A percentile compares a stretch with the other conserved stretches of the same genome.
These are phyloP conservation scores for Latrodectus hesperus DNA, from an alignment of 2,888 invertebrate species.

Conservation along the genomic window DNA sequence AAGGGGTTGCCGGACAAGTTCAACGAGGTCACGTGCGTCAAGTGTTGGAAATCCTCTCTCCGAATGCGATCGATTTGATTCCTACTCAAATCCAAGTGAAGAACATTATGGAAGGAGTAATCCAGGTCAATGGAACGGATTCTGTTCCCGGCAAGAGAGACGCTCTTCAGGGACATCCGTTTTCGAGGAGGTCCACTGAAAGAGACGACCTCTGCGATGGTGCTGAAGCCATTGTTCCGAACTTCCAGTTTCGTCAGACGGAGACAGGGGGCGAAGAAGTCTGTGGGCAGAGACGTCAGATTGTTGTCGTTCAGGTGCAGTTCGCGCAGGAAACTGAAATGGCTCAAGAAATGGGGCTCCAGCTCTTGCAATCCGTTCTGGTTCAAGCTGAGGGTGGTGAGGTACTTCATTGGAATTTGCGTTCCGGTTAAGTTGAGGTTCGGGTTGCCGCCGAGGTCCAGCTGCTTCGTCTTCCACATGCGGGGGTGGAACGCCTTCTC, in stretches of 20 bases:
- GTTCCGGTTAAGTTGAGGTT: not conserved
- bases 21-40: not conserved
- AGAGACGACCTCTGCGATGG: slow-evolving; percentile 5
- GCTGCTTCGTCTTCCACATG: not conserved
- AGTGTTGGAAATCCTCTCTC: not conserved
- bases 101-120: not conserved
- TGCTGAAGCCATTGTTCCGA: not conserved
- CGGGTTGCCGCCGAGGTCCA: slow-evolving; percentile 23
- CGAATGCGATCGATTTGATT: not conserved
- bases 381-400: not conserved
- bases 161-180: not conserved
- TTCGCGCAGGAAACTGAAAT: not conserved
- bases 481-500: slow-evolving; percentile 6
- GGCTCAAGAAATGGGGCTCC: slow-evolving; percentile 9
- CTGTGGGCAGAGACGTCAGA: not conserved
- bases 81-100: slow-evolving; percentile 13
- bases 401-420: not conserved
- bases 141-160: slow-evolving; percentile 4
- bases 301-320: slow-evolving; percentile 14
- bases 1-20: slow-evolving; percentile 21
- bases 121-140: slow-evolving; percentile 1
- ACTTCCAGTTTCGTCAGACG: not conserved
- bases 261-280: not conserved
- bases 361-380: slow-evolving; percentile 3
- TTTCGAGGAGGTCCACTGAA: not conserved